Base-by-base conservation (phyloP, 2,113 vertebrate genomes). In the Bufo bufo region DNA sequence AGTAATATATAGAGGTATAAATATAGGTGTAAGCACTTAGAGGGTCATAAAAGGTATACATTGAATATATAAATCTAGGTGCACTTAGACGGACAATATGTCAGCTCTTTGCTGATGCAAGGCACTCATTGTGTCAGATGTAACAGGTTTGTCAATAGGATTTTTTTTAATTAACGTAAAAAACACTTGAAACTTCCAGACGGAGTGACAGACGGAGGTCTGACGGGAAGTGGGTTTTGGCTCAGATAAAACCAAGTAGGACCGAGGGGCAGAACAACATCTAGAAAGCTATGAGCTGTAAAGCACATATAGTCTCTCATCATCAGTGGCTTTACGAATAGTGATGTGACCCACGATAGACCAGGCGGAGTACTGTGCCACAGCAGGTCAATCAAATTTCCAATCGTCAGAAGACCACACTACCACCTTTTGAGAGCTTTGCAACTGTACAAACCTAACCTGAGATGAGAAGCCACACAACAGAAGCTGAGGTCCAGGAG, bases 21-120 rank as follows among this genome's bases (percentile, higher is more conserved):
- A 72, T 74, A 83, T 69, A 88, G 79, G 87, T 88, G 69, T 83
- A 82, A 88, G 87, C 87, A 88, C 87, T 88, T 88, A 88, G 87
- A 88, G 87, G 87, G 87, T 88, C 80, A 88, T 88, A 88, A 88
- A 88, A 88, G 80, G 80, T 88, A 82, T 88, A 82, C 87, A 88
- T 83, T 88, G 77, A 83, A 83, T 88, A 83, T 83, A 88, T 88
- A 88, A 88, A 88, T 88, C 87, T 88, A 83, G 13, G 58, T 88
- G 87, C 87, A 88, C 87, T 88, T 88, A 88, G 81, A 88, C 81
- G 87, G 80, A 71, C 79, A 88, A 88, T 88, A 75, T 83, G 71
- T 88, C 87, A 88, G 87, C 75, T 88, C 80, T 83, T 83, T 88
- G 80, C 87, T 83, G 87, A 88, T 88, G 87, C 87, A 88, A 88